A percentile compares a stretch with the other conserved stretches of the same genome.
phyloP scores from a whole-genome alignment of 1,140 invertebrate genomes.

The Solen grandis region DNA sequence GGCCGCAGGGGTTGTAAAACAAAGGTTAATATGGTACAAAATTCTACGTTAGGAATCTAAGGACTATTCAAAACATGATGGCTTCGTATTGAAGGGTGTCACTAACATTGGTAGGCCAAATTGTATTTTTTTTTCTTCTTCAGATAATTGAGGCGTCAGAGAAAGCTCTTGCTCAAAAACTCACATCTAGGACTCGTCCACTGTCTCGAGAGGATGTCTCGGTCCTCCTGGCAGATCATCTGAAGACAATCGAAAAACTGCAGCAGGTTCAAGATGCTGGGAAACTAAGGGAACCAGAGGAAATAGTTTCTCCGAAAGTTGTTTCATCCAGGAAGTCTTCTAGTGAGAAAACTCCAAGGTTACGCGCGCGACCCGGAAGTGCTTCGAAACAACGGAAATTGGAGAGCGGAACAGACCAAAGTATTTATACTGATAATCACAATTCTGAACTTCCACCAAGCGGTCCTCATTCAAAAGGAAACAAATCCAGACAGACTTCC shows the following conservation, averaged over 20 bases:
- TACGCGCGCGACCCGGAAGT: slow-evolving; percentile 24
- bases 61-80: neutral
- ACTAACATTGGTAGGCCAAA: neutral
- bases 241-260: slow-evolving; percentile 48
- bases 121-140: slow-evolving; percentile 13
- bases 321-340: neutral
- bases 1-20: neutral
- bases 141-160: slow-evolving; percentile 54
- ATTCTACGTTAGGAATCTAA: neutral
- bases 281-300: slow-evolving; percentile 11
- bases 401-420: slow-evolving; percentile 2
- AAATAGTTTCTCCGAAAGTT: neutral
- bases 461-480: slow-evolving; percentile 34
- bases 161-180: slow-evolving; percentile 18
- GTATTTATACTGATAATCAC: neutral
- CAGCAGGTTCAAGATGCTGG: slow-evolving; percentile 36
- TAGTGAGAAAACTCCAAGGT: neutral
- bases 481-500: slow-evolving; percentile 9
- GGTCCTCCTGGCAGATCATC: slow-evolving; percentile 42
- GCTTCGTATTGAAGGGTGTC: neutral
- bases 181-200: slow-evolving; percentile 1
- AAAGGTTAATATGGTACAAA: neutral
- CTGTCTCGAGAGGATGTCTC: slow-evolving; percentile 29
- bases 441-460: slow-evolving; percentile 34
- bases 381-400: slow-evolving; percentile 41